Evolutionary conservation across 2,888 invertebrate species (phyloP), one percentile per base, ranked within the genome.

Genomic region (Seira ritae): DNA sequence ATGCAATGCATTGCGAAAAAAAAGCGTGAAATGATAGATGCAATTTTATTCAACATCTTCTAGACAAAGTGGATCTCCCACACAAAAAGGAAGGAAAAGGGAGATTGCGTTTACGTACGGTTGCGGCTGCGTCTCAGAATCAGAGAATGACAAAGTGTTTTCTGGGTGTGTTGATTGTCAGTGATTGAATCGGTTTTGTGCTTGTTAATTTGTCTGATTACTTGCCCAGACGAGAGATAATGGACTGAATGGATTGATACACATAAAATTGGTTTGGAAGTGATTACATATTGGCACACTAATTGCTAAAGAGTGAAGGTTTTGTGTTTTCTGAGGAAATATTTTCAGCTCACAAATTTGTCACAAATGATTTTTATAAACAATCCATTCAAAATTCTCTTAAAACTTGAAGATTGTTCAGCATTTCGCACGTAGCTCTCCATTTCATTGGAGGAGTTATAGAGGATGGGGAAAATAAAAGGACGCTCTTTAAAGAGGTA

Each of bases 401-500:
- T 42, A 55, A 17, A 31, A n/a, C 55, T 46, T 22, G n/a, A 55
- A 55, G 55, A 55, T 15, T 55, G 12, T 55, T 55, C 15, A n/a
- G 55, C 55, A 12, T 55, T 55, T 12, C 19, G 23, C 24, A 22
- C 46, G 20, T 80, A 67, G 42, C 70, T 68, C 80, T 75, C 80
- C 75, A 31, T 31, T 31, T 31, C 20, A 69, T 55, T 74, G 80
- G 80, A 55, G 55, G 6, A 55, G 55, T 55, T 31, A n/a, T n/a
- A n/a, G 3, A 80, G 80, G 24, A 80, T 80, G 80, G 80, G 75
- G 62, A 80, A 80, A 80, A 75, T 80, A 37, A 75, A 80, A 70
- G 80, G 80, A 80, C 80, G 74, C 75, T 73, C 80, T 80, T 55
- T 75, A 22, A 80, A 69, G 80, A 80, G 80, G 80, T 80, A 80